These are phyloP conservation scores for Aricia artaxerxes DNA, from an alignment of 2,888 invertebrate genomes.

Conservation along the genomic window DNA sequence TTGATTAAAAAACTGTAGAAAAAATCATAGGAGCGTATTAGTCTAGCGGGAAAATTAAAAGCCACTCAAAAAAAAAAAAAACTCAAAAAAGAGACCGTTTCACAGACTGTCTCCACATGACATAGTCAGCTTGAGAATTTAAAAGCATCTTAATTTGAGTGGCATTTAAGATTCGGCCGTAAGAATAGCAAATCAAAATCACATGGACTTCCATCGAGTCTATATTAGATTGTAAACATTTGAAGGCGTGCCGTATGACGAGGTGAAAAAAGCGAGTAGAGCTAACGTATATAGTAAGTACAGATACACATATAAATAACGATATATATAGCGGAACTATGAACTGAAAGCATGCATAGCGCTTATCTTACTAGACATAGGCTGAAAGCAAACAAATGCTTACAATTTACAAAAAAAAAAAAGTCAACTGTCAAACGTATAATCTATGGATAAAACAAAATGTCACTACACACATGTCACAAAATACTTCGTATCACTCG, in stretches of 20 bases:
- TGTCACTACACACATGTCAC: slow-evolving; percentile 50
- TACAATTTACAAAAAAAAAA: slow-evolving; percentile 77
- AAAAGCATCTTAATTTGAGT: background rate
- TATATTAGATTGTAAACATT: slow-evolving; percentile 76
- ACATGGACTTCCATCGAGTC: slow-evolving; percentile 67
- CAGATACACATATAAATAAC: slow-evolving; percentile 69
- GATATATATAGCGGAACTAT: slow-evolving; percentile 73
- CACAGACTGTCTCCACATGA: background rate
- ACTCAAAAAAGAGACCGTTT: background rate
- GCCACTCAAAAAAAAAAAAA: background rate
- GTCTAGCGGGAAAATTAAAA: background rate
- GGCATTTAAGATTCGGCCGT: background rate
- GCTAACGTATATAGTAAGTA: slow-evolving; percentile 76
- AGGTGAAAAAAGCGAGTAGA: slow-evolving; percentile 66
- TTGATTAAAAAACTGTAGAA: background rate
- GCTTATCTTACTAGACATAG: slow-evolving; percentile 60
- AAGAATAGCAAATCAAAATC: slow-evolving; percentile 42
- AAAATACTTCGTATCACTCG: slow-evolving; percentile 56
- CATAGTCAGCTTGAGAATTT: background rate
- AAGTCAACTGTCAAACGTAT: slow-evolving; percentile 51
- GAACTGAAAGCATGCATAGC: slow-evolving; percentile 81
- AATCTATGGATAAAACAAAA: slow-evolving; percentile 49
- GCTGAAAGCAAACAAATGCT: slow-evolving; percentile 80
- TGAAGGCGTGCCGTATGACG: slow-evolving; percentile 77
- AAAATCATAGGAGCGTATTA: background rate